Percentiles rank a stretch among this genome's conserved stretches.
Evolutionary conservation across 2,113 vertebrate species (phyloP).

Genomic region (Dendropsophus ebraccatus): DNA sequence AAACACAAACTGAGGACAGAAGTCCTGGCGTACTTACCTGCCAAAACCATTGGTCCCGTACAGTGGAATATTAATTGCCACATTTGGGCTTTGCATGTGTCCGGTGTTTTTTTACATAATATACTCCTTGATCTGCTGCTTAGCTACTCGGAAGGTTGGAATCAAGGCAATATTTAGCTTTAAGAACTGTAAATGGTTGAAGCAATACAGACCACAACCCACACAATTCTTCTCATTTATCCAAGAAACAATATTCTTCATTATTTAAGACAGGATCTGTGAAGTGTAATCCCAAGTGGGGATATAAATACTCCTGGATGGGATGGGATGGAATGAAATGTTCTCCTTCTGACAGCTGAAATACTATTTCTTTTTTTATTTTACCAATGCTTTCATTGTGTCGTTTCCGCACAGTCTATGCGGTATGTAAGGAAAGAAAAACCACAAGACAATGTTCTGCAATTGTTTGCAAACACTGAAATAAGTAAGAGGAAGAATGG

Average conservation of each 20-base stretch:
- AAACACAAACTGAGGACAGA: too few species aligned
- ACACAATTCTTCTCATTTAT: not conserved
- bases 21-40: too few species aligned
- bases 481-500: too few species aligned
- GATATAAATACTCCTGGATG: not conserved
- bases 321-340: not conserved
- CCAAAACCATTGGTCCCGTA: not conserved
- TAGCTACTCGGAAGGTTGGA: too few species aligned
- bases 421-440: not conserved
- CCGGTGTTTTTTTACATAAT: not conserved
- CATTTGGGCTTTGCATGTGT: not conserved
- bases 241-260: not conserved
- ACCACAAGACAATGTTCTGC: not conserved
- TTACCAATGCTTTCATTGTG: not conserved
- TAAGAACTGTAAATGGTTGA: not conserved
- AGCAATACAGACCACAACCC: not conserved
- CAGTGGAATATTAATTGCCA: not conserved
- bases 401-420: too few species aligned
- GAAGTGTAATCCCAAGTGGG: slow-evolving; percentile 3
- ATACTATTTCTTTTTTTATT: not conserved
- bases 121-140: not conserved
- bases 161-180: not conserved
- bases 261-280: not conserved
- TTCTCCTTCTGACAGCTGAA: not conserved
- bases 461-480: not conserved